These are phyloP conservation scores for Dolichomitus sp. DNA, from an alignment of 2,888 invertebrate genomes.

Conservation along the genomic window DNA sequence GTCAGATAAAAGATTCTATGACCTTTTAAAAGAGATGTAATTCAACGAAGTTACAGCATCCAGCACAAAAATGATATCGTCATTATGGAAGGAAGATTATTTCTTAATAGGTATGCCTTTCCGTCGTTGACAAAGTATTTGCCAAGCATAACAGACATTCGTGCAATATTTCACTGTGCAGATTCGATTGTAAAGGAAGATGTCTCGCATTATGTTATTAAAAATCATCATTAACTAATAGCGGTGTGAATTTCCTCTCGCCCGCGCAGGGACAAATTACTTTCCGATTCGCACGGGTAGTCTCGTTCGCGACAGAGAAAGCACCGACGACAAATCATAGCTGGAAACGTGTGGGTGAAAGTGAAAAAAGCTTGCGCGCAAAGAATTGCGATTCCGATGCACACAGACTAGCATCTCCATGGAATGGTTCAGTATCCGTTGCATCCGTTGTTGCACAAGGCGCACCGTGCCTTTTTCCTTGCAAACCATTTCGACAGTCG, in stretches of 20 bases:
- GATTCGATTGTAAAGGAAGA: constrained; percentile 31
- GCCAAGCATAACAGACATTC: not conserved
- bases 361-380: not conserved
- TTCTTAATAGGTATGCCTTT: too few relatives aligned
- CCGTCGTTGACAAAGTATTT: too few relatives aligned
- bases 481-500: not conserved
- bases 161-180: not conserved
- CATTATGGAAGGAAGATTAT: too few relatives aligned
- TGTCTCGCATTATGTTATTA: constrained; percentile 64
- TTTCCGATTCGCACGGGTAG: constrained; percentile 41
- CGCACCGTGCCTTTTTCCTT: not conserved
- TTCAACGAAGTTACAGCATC: too few relatives aligned
- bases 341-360: constrained; percentile 14
- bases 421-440: constrained; percentile 25
- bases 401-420: not conserved
- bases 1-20: too few relatives aligned
- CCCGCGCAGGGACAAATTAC: constrained; percentile 36
- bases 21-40: too few relatives aligned
- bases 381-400: constrained; percentile 30
- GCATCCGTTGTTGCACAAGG: constrained; percentile 34
- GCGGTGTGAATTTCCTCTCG: constrained; percentile 38
- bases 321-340: constrained; percentile 1
- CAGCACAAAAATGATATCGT: too few relatives aligned
- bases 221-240: constrained; percentile 71
- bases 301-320: not conserved